These are phyloP conservation scores for Hestina assimilis DNA, from an alignment of 1,140 invertebrate genomes.

Conservation along the genomic window DNA sequence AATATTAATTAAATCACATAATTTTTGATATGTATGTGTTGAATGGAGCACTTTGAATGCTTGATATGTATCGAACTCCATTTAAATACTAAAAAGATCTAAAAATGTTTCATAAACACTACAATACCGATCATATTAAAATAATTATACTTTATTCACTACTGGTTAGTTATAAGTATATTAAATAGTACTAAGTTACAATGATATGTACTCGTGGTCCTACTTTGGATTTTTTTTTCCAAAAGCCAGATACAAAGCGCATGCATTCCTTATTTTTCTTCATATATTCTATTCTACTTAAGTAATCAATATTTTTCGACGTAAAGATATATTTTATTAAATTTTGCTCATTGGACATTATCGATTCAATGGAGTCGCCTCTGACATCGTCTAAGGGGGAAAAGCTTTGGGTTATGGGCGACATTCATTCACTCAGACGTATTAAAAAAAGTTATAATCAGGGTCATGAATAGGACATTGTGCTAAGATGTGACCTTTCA, in stretches of 20 bases:
- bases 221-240: conserved; percentile 66
- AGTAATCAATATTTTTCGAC: conserved; percentile 42
- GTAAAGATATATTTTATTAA: conserved; percentile 53
- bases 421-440: conserved; percentile 36
- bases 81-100: conserved; percentile 53
- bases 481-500: no score
- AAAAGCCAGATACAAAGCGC: conserved; percentile 77
- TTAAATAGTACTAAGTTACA: conserved; percentile 56
- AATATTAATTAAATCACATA: conserved; percentile 67
- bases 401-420: conserved; percentile 40
- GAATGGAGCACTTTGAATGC: conserved; percentile 39
- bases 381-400: conserved; percentile 51
- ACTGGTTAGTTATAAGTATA: conserved; percentile 51
- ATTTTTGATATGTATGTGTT: conserved; percentile 56
- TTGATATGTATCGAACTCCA: conserved; percentile 58
- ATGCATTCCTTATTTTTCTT: conserved; percentile 69
- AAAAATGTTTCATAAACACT: conserved; percentile 69
- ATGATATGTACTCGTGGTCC: conserved; percentile 74
- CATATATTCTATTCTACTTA: conserved; percentile 46
- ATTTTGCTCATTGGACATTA: conserved; percentile 67
- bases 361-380: conserved; percentile 66
- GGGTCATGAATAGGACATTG: conserved; percentile 19
- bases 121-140: conserved; percentile 73
- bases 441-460: conserved; percentile 20
- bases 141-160: conserved; percentile 71